A percentile compares a stretch with the other conserved stretches of the same genome.
phyloP scores from a whole-genome alignment of 2,797 vertebrate species.

The Sylvilagus floridanus region DNA sequence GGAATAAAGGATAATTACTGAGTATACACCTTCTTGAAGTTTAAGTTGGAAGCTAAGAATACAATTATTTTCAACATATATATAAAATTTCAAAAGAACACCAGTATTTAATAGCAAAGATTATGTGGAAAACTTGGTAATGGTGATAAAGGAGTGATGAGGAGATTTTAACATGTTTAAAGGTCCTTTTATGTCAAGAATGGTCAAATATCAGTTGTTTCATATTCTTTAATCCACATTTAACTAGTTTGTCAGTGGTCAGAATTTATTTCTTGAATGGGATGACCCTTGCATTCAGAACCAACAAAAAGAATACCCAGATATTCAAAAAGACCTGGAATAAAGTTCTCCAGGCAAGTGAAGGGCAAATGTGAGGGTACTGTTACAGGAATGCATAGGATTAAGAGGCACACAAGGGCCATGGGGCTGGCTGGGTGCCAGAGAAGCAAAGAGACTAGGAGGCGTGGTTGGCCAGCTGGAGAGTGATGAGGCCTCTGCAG shows the following conservation, averaged over 20 bases:
- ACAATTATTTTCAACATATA: neutral
- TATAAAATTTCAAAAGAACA: neutral
- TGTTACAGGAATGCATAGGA: neutral
- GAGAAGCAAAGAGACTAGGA: neutral
- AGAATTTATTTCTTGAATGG: neutral
- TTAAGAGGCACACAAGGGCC: neutral
- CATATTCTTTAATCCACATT: neutral
- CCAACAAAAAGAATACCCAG: neutral
- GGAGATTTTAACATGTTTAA: neutral
- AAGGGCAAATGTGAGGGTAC: fast-evolving
- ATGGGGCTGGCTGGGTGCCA: neutral
- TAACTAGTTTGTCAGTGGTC: neutral
- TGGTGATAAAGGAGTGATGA: fast-evolving
- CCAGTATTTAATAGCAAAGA: neutral
- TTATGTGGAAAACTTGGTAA: fast-evolving
- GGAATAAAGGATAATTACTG: neutral
- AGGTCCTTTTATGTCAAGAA: neutral
- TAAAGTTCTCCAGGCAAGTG: neutral
- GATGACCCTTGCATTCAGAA: neutral
- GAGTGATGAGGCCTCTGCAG: neutral
- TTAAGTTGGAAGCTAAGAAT: neutral
- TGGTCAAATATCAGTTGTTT: neutral
- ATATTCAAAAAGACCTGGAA: neutral
- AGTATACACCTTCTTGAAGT: neutral
- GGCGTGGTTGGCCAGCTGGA: neutral